Conservation (phyloP, 1,140 invertebrate species). For the Drosophila teissieri region DNA sequence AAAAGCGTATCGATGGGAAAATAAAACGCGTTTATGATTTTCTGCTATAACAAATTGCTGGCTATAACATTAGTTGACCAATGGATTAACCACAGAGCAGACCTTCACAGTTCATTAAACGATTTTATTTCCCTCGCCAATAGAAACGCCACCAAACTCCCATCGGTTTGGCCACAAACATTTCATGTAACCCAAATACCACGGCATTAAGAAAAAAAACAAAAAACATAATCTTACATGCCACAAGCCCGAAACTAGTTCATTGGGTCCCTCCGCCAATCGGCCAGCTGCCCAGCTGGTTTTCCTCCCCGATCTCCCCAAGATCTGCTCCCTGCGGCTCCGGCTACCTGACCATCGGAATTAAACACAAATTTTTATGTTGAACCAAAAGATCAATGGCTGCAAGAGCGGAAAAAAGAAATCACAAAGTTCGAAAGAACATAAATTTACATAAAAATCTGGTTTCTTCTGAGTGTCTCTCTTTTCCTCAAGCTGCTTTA, state of each 20-base stretch:
- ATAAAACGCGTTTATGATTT: conserved; percentile 13
- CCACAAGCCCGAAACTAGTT: conserved; percentile 74
- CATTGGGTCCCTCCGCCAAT: conserved; percentile 66
- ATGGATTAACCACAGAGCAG: conserved; percentile 1
- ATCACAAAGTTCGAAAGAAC: conserved; percentile 58
- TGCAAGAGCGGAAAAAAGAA: conserved; percentile 42
- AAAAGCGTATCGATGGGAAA: conserved; percentile 9
- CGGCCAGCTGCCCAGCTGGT: conserved; percentile 69
- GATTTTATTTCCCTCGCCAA: conserved; percentile 46
- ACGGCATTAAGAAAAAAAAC: conserved; percentile 43
- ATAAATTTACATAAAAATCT: conserved; percentile 76
- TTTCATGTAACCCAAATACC: conserved; percentile 72
- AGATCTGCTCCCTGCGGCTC: conserved; percentile 28
- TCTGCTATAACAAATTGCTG: background rate
- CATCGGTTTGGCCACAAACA: conserved; percentile 49
- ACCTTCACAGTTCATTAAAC: conserved; percentile 71
- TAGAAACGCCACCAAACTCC: conserved; percentile 32
- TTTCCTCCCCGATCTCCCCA: conserved; percentile 35
- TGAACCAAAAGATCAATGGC: conserved; percentile 71
- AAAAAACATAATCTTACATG: conserved; percentile 55
- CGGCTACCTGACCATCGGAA: conserved; percentile 69
- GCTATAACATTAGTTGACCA: background rate
- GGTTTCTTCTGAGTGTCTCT: conserved; percentile 41
- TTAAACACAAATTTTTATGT: conserved; percentile 74
- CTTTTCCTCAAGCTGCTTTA: background rate